Conservation (phyloP, 2,888 invertebrate species). For the Thera obeliscata region DNA sequence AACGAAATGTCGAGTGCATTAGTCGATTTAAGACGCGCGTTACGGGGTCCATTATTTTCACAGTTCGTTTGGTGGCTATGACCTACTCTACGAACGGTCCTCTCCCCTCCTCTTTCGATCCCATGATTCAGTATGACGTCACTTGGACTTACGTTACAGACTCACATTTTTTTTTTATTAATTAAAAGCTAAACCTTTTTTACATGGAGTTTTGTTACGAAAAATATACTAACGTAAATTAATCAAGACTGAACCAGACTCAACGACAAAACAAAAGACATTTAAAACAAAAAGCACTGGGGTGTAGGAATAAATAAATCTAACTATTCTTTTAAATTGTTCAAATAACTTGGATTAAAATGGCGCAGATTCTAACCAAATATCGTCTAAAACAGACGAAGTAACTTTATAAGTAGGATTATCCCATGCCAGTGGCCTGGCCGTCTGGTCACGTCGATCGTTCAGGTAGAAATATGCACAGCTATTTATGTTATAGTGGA, state of each 20-base stretch:
- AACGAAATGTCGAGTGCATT: constrained; percentile 56
- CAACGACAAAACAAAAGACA: background rate
- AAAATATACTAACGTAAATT: too few relatives aligned
- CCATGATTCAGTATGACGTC: too few relatives aligned
- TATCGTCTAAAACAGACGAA: constrained; percentile 17
- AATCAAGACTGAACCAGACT: background rate
- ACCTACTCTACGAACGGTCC: constrained; percentile 43
- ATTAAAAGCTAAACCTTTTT: too few relatives aligned
- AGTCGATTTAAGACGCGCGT: constrained; percentile 70
- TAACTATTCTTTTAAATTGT: background rate
- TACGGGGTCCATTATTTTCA: constrained; percentile 74
- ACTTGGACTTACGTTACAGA: too few relatives aligned
- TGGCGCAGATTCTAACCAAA: constrained; percentile 48
- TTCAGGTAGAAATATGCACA: background rate
- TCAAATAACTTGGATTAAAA: constrained; percentile 6
- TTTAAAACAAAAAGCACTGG: background rate
- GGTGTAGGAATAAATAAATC: background rate
- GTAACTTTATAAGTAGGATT: constrained; percentile 26
- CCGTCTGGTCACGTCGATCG: constrained; percentile 14
- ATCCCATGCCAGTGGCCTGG: constrained; percentile 16
- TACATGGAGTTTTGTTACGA: too few relatives aligned
- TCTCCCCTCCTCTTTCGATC: background rate
- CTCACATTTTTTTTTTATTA: too few relatives aligned
- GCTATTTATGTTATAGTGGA: background rate
- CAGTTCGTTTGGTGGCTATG: constrained; percentile 63